phyloP scores from a whole-genome alignment of 1,140 invertebrate genomes.

The Stenopsyche tienmushanensis region DNA sequence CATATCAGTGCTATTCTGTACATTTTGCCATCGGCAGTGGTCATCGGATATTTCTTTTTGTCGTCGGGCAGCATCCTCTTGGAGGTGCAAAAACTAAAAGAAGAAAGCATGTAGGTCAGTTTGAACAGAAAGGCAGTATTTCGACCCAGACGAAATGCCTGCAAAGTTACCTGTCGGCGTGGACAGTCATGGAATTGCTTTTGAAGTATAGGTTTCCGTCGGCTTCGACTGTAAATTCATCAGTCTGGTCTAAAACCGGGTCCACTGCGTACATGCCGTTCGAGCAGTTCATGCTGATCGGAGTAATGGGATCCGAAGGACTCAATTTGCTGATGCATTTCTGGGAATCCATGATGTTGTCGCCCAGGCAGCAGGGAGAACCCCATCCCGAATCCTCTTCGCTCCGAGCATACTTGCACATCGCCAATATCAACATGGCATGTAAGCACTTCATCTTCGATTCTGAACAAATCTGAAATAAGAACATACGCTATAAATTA shows the following conservation, averaged over 20 bases:
- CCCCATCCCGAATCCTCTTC: too few relatives aligned
- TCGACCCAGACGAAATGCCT: neutral
- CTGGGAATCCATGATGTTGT: slow-evolving; percentile 27
- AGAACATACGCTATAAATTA: too few relatives aligned
- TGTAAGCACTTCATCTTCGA: too few relatives aligned
- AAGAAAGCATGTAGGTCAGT: neutral
- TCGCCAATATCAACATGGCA: too few relatives aligned
- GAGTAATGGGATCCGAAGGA: too few relatives aligned
- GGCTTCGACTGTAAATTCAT: neutral
- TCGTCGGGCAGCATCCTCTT: neutral
- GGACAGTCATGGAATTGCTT: neutral
- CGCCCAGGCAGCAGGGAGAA: slow-evolving; percentile 30
- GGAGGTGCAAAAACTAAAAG: neutral
- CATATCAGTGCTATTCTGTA: slow-evolving; percentile 46
- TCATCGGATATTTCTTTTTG: neutral
- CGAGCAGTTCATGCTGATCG: slow-evolving; percentile 1
- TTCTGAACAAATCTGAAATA: too few relatives aligned
- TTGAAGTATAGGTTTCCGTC: neutral
- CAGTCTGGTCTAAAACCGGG: neutral
- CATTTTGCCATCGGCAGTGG: neutral
- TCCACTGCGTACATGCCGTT: slow-evolving; percentile 31
- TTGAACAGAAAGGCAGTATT: neutral
- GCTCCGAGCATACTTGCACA: too few relatives aligned
- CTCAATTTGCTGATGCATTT: too few relatives aligned
- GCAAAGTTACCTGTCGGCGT: neutral